Percentiles rank a stretch among this genome's conserved stretches.
Conservation (phyloP, 1,140 invertebrate species). For the Pogonognathellus flavescens region DNA sequence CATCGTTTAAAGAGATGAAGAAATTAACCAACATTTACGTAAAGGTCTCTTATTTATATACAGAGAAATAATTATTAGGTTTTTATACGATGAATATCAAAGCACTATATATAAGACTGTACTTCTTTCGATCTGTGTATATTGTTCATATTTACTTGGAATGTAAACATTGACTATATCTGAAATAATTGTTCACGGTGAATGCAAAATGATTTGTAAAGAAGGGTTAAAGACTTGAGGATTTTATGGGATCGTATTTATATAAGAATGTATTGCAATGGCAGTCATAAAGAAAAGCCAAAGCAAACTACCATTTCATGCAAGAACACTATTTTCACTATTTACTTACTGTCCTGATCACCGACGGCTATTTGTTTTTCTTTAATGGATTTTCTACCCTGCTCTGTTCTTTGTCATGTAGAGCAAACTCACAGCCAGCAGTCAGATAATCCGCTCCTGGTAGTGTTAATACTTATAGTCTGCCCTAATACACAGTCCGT, state of each 20-base stretch:
- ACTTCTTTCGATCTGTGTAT: no score
- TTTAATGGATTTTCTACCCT: constrained; percentile 62
- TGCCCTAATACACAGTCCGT: neutral
- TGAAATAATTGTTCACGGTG: no score
- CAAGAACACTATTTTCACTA: constrained; percentile 53
- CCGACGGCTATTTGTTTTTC: constrained; percentile 66
- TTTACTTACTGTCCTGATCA: constrained; percentile 63
- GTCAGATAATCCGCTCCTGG: no score
- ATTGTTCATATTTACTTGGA: no score
- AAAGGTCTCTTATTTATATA: no score
- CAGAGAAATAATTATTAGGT: no score
- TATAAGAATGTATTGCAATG: neutral
- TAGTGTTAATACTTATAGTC: no score
- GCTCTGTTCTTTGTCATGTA: neutral
- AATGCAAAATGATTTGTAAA: neutral
- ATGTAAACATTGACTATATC: no score
- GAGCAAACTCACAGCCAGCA: neutral
- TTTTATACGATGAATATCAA: no score
- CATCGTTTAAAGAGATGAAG: no score
- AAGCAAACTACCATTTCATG: constrained; percentile 59
- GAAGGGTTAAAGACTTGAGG: constrained; percentile 18
- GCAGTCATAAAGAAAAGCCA: neutral
- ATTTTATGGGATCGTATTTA: neutral
- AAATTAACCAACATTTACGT: no score
- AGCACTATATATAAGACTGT: no score